Percentiles rank a stretch among this genome's conserved stretches.
Conservation (phyloP, 2,888 invertebrate species). For the Erannis defoliaria region DNA sequence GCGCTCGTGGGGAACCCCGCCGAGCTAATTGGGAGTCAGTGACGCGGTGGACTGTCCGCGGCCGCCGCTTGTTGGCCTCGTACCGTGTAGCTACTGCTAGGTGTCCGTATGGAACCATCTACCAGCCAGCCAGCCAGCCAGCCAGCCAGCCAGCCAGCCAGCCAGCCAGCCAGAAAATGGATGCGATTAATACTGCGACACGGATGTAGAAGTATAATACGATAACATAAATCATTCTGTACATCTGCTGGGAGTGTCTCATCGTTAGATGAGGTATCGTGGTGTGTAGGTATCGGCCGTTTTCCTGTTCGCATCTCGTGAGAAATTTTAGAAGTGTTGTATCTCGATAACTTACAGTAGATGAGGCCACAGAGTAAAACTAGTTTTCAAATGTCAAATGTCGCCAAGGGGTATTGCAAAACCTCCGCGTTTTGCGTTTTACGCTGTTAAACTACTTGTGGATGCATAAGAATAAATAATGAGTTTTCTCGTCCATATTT, state of each 20-base stretch:
- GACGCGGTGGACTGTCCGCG: no score
- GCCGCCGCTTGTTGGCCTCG: no score
- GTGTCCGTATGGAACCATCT: no score
- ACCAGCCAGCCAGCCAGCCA: no score
- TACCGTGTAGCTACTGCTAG: no score
- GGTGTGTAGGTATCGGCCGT: background rate
- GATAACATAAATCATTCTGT: no score
- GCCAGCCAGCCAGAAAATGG: background rate
- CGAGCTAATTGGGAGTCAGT: no score
- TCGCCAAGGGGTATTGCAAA: background rate
- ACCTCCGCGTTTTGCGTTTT: no score
- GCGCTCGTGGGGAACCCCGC: background rate
- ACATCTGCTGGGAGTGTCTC: no score
- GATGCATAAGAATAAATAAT: background rate
- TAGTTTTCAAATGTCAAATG: conserved; percentile 9
- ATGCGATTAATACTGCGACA: background rate
- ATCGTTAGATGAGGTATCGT: no score
- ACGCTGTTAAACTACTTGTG: background rate
- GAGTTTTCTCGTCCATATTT: background rate
- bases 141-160: no score
- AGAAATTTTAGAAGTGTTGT: background rate
- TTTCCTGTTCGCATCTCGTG: background rate
- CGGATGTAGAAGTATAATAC: no score
- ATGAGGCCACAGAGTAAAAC: background rate
- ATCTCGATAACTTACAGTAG: background rate